A percentile compares a stretch with the other conserved stretches of the same genome.
phyloP scores from a whole-genome alignment of 2,797 vertebrate species.

The Danio albolineatus region DNA sequence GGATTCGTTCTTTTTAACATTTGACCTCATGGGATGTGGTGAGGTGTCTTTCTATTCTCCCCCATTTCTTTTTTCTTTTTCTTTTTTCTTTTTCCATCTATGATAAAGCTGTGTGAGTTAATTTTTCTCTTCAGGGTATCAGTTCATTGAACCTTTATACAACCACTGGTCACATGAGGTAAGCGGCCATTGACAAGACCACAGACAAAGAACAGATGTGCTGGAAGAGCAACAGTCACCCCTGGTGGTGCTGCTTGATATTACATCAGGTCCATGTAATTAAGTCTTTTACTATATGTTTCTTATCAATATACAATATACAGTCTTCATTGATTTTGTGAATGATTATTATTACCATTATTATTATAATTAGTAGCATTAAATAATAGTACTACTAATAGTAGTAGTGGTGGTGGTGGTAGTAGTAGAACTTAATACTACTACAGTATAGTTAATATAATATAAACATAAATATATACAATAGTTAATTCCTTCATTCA shows the following conservation, averaged over 20 bases:
- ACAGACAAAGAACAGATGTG: constrained; percentile 2
- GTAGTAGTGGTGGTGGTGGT: too few species aligned
- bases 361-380: background rate
- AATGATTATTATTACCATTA: background rate
- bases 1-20: background rate
- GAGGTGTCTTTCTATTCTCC: background rate
- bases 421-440: too few species aligned
- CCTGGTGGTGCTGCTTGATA: constrained; percentile 45
- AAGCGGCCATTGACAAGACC: background rate
- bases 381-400: background rate
- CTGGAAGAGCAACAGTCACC: constrained; percentile 51
- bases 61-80: background rate
- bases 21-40: background rate
- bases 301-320: background rate
- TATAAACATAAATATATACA: too few species aligned
- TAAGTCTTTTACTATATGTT: background rate
- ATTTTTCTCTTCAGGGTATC: background rate
- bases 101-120: background rate
- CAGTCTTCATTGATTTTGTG: background rate
- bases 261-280: background rate
- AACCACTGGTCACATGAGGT: constrained; percentile 3
- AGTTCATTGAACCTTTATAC: background rate
- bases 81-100: background rate
- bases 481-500: too few species aligned
- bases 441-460: too few species aligned